These are phyloP conservation scores for Sicus ferrugineus DNA, from an alignment of 2,888 invertebrate genomes.

Conservation along the genomic window DNA sequence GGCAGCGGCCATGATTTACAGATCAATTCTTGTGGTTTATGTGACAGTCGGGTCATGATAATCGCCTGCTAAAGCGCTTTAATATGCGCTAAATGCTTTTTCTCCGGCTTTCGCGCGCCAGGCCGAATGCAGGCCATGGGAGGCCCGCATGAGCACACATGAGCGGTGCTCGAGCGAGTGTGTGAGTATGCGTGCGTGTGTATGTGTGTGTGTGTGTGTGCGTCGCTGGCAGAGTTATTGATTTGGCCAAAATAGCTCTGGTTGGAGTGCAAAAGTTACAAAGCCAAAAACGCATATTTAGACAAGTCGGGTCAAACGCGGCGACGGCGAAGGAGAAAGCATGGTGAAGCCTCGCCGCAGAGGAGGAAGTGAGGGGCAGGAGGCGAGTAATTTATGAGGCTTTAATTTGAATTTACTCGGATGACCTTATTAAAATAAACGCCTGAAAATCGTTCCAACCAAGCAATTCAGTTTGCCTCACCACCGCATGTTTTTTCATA, in stretches of 20 bases:
- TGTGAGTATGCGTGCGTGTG: not conserved
- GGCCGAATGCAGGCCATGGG: not conserved
- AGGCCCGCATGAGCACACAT: not conserved
- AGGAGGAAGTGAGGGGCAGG: not conserved
- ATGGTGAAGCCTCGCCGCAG: not conserved
- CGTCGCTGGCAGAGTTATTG: constrained; percentile 18
- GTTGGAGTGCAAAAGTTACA: constrained; percentile 1
- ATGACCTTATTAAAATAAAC: constrained; percentile 17
- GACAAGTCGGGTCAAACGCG: not conserved
- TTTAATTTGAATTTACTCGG: not conserved
- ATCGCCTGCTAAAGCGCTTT: constrained; percentile 35
- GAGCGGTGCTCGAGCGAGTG: not conserved
- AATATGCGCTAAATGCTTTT: constrained; percentile 33
- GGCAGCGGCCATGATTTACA: constrained; percentile 43
- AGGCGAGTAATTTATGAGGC: not conserved
- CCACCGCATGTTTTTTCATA: too few species aligned
- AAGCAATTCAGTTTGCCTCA: too few species aligned
- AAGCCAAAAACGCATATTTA: constrained; percentile 11
- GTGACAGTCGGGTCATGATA: constrained; percentile 48
- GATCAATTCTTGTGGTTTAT: constrained; percentile 50
- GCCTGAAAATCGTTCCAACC: not conserved
- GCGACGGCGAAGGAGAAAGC: not conserved
- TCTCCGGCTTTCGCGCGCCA: constrained; percentile 12
- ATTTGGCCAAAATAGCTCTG: constrained; percentile 11
- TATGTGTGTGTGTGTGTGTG: not conserved